These are phyloP conservation scores for Saturnia pavonia DNA, from an alignment of 2,888 invertebrate genomes.

Conservation along the genomic window DNA sequence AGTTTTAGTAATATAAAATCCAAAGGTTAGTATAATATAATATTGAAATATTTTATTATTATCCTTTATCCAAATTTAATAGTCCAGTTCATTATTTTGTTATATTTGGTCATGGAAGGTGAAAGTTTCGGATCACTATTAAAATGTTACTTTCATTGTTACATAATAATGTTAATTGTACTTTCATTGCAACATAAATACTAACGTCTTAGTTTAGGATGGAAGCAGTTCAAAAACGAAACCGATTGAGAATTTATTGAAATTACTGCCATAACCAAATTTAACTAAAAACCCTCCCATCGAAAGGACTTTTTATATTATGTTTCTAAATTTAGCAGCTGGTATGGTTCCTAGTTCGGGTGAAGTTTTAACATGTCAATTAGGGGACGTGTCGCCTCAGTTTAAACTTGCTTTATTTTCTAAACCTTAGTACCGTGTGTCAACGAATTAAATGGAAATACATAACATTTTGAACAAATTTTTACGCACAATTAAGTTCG, in stretches of 20 bases:
- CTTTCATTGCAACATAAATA: constrained; percentile 8
- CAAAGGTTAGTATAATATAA: constrained; percentile 76
- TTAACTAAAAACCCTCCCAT: constrained; percentile 52
- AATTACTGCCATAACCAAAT: constrained; percentile 54
- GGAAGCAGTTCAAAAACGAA: constrained; percentile 27
- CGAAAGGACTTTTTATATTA: constrained; percentile 63
- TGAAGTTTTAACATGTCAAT: constrained; percentile 81
- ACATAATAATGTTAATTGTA: constrained; percentile 12
- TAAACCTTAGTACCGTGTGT: constrained; percentile 27
- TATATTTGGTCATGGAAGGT: constrained; percentile 56
- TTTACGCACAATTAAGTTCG: constrained; percentile 78
- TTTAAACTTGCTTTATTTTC: constrained; percentile 41
- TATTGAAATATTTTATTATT: constrained; percentile 51
- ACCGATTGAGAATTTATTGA: constrained; percentile 40
- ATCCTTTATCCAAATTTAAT: constrained; percentile 48
- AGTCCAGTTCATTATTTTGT: constrained; percentile 55
- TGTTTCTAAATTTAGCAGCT: constrained; percentile 80
- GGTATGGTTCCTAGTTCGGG: constrained; percentile 82
- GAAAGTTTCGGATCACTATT: constrained; percentile 26
- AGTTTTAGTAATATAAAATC: constrained; percentile 80
- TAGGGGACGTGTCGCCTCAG: constrained; percentile 80
- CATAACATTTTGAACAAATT: constrained; percentile 60
- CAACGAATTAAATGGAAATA: constrained; percentile 28
- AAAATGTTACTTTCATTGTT: constrained; percentile 18
- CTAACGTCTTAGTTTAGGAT: constrained; percentile 7